Conservation (phyloP, 1,140 invertebrate genomes). For the Heliconius nattereri region DNA sequence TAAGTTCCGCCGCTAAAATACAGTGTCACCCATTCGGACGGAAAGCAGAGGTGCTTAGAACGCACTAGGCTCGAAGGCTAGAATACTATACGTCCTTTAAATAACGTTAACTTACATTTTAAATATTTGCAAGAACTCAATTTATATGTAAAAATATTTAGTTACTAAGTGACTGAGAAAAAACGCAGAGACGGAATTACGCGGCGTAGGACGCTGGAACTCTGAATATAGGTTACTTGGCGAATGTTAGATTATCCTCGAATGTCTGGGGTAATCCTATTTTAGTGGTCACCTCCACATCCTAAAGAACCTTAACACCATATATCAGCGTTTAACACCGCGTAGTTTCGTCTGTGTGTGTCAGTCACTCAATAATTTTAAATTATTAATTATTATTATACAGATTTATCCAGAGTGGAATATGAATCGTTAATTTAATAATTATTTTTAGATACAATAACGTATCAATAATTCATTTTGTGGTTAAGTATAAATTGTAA, state of each 20-base stretch:
- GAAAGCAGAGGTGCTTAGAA: no score
- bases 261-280: no score
- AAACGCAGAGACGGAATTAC: not conserved
- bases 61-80: no score
- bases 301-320: no score
- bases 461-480: slow-evolving; percentile 8
- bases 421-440: slow-evolving; percentile 7
- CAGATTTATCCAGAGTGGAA: not conserved
- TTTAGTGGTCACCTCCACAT: no score
- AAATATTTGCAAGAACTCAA: not conserved
- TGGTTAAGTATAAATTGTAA: slow-evolving; percentile 4
- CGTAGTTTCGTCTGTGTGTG: no score
- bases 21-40: no score
- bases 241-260: no score
- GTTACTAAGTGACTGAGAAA: not conserved
- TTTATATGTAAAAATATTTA: not conserved
- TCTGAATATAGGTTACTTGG: no score
- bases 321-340: no score
- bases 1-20: no score
- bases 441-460: slow-evolving; percentile 5
- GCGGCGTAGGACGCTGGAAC: not conserved
- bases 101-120: not conserved
- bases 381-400: not conserved
- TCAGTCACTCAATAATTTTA: not conserved
- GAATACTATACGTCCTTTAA: not conserved